These are phyloP conservation scores for Malurus melanocephalus DNA, from an alignment of 2,113 vertebrate species.

Conservation along the genomic window DNA sequence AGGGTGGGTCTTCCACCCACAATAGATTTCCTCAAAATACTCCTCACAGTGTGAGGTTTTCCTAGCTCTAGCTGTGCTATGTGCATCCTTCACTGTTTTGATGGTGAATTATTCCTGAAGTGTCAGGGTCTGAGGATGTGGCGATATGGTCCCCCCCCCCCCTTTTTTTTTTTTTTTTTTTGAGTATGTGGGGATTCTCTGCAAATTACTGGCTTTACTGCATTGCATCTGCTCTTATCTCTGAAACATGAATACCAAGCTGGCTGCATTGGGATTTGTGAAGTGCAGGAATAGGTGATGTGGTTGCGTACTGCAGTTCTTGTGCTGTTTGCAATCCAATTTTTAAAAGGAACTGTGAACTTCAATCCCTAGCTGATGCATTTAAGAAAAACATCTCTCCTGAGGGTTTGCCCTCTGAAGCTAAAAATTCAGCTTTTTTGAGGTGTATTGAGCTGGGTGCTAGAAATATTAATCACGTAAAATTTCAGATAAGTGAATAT, in stretches of 20 bases:
- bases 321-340: background rate
- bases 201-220: background rate
- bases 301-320: background rate
- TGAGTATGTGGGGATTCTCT: background rate
- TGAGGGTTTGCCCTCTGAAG: background rate
- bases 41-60: background rate
- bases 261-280: background rate
- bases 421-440: background rate
- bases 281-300: background rate
- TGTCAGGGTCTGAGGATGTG: background rate
- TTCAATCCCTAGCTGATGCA: background rate
- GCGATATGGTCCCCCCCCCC: background rate
- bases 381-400: background rate
- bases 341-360: background rate
- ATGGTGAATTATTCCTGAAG: background rate
- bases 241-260: background rate
- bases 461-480: background rate
- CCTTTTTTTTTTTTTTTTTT: background rate
- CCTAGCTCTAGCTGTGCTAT: background rate
- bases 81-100: background rate
- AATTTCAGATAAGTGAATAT: background rate
- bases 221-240: background rate
- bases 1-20: background rate
- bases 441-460: fast-evolving
- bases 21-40: conserved; percentile 3